Conservation (phyloP, 1,140 invertebrate species). For the Uloborus diversus region DNA sequence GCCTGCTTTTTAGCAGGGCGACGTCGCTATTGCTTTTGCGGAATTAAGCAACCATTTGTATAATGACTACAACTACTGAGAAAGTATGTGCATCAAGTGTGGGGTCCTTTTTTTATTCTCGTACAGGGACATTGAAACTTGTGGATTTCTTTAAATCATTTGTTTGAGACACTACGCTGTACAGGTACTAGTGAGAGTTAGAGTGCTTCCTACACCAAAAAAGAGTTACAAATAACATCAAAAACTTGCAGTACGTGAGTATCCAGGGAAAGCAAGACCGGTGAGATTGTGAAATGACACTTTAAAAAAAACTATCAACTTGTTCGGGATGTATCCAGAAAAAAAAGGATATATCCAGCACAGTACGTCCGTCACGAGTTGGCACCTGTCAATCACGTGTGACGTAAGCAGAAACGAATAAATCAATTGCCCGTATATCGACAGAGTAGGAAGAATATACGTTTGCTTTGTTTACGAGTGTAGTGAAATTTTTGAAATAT, state of each 20-base stretch:
- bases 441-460: too few relatives aligned
- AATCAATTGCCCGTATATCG: too few relatives aligned
- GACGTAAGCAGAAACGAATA: too few relatives aligned
- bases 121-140: background rate
- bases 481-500: too few relatives aligned
- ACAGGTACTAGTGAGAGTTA: conserved; percentile 30
- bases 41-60: conserved; percentile 32
- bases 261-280: background rate
- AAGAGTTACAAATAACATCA: conserved; percentile 11
- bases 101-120: background rate
- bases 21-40: conserved; percentile 40
- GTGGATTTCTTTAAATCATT: background rate
- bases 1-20: background rate
- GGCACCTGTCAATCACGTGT: too few relatives aligned
- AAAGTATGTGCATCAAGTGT: conserved; percentile 48
- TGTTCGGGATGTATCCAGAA: too few relatives aligned
- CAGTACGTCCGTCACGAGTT: too few relatives aligned
- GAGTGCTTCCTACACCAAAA: conserved; percentile 22
- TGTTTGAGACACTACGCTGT: background rate
- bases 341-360: too few relatives aligned
- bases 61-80: conserved; percentile 25
- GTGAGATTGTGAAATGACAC: too few relatives aligned
- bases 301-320: too few relatives aligned
- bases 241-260: conserved; percentile 4
- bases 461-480: too few relatives aligned